These are phyloP conservation scores for Notodonta ziczac DNA, from an alignment of 2,888 invertebrate genomes.

Conservation along the genomic window DNA sequence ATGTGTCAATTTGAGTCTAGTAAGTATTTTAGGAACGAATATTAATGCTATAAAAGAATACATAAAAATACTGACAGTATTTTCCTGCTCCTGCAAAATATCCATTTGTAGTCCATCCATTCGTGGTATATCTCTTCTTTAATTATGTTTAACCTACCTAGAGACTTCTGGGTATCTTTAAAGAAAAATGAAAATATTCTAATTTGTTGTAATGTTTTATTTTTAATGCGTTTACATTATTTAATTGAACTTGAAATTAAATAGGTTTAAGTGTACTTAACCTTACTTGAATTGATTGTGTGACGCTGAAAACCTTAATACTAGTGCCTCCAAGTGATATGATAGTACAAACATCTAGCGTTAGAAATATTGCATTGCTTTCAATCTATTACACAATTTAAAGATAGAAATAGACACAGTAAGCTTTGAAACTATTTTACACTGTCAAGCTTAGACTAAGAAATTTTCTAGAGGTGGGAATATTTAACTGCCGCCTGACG, in stretches of 20 bases:
- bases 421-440: slow-evolving; percentile 23
- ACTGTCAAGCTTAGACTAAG: slow-evolving; percentile 6
- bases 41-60: too few relatives aligned
- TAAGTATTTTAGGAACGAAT: too few relatives aligned
- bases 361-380: slow-evolving; percentile 46
- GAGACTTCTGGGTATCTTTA: background rate
- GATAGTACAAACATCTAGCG: slow-evolving; percentile 49
- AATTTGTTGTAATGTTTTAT: slow-evolving; percentile 66
- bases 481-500: slow-evolving; percentile 4
- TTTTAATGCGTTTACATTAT: slow-evolving; percentile 71
- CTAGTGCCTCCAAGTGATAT: slow-evolving; percentile 71
- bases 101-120: too few relatives aligned
- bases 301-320: slow-evolving; percentile 61
- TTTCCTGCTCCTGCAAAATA: too few relatives aligned
- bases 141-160: too few relatives aligned
- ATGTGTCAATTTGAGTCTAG: too few relatives aligned
- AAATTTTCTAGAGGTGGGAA: slow-evolving; percentile 2
- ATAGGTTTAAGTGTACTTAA: slow-evolving; percentile 65
- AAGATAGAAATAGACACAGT: slow-evolving; percentile 26
- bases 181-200: slow-evolving; percentile 36
- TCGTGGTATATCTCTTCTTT: too few relatives aligned
- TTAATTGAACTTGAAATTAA: slow-evolving; percentile 62
- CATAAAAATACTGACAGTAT: too few relatives aligned
- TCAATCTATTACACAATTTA: slow-evolving; percentile 33
- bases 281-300: slow-evolving; percentile 56